Conservation (phyloP, 2,888 invertebrate genomes). For the Odontomyia ornata region DNA sequence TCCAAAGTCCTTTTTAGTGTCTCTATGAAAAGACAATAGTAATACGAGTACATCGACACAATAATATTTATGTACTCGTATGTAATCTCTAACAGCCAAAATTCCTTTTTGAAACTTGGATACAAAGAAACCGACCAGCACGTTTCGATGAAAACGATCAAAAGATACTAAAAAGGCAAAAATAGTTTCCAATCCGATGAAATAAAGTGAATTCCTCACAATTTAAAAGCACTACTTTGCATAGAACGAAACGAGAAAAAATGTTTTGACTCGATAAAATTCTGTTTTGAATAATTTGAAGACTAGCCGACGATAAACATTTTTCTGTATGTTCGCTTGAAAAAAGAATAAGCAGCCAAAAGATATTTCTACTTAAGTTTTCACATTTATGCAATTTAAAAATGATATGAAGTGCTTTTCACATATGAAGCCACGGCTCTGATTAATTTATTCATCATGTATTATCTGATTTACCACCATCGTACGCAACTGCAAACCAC, state of each 20-base stretch:
- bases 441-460: slow-evolving; percentile 65
- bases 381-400: background rate
- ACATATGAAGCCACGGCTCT: slow-evolving; percentile 66
- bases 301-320: background rate
- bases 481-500: background rate
- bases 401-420: slow-evolving; percentile 61
- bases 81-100: too few relatives aligned
- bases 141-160: too few relatives aligned
- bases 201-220: slow-evolving; percentile 8
- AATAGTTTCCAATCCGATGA: background rate
- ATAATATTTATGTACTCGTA: too few relatives aligned
- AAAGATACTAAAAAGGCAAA: slow-evolving; percentile 4
- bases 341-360: slow-evolving; percentile 5
- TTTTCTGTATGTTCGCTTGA: slow-evolving; percentile 15
- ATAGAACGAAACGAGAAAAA: background rate
- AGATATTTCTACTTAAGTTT: background rate
- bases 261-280: slow-evolving; percentile 11
- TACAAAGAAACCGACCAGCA: too few relatives aligned
- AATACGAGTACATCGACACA: too few relatives aligned
- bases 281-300: background rate
- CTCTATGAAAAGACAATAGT: too few relatives aligned
- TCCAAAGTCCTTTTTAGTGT: slow-evolving; percentile 1
- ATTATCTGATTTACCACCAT: slow-evolving; percentile 38
- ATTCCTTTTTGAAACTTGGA: background rate
- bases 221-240: slow-evolving; percentile 20